These are phyloP conservation scores for Mythimna loreyi DNA, from an alignment of 2,888 invertebrate genomes.

Conservation along the genomic window DNA sequence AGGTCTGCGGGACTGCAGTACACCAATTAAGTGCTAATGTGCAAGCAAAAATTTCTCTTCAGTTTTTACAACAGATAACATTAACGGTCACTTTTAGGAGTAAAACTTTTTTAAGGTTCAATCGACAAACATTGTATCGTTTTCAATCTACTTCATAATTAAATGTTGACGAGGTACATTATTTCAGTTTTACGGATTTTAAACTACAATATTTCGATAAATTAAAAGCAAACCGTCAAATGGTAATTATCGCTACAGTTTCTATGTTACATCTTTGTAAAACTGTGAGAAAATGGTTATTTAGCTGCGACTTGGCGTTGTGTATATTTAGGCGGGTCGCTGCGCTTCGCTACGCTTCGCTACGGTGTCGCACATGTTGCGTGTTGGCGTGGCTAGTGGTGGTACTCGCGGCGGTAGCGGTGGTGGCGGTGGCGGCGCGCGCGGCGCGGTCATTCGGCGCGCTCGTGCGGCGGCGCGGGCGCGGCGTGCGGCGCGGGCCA, in stretches of 20 bases:
- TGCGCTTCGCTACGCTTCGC: no score
- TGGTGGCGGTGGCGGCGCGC: constrained; percentile 24
- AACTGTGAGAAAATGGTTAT: constrained; percentile 1
- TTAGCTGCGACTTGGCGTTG: not conserved
- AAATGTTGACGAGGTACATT: not conserved
- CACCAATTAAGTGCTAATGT: constrained; percentile 29
- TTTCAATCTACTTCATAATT: not conserved
- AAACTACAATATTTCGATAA: not conserved
- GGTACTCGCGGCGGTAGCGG: constrained; percentile 71
- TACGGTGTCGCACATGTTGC: no score
- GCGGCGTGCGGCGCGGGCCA: constrained; percentile 31
- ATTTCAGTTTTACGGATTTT: not conserved
- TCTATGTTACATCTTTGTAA: not conserved
- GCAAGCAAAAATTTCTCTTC: not conserved
- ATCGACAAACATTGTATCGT: not conserved
- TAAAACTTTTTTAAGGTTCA: not conserved
- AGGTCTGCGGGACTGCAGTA: not conserved
- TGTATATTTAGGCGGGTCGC: not conserved
- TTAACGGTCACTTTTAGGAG: not conserved
- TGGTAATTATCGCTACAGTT: not conserved
- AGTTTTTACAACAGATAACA: not conserved
- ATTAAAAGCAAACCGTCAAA: not conserved
- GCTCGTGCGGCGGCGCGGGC: constrained; percentile 45
- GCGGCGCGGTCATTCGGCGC: constrained; percentile 64
- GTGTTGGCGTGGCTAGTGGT: constrained; percentile 66